phyloP scores from a whole-genome alignment of 2,888 invertebrate genomes.

The Erebia aethiops region DNA sequence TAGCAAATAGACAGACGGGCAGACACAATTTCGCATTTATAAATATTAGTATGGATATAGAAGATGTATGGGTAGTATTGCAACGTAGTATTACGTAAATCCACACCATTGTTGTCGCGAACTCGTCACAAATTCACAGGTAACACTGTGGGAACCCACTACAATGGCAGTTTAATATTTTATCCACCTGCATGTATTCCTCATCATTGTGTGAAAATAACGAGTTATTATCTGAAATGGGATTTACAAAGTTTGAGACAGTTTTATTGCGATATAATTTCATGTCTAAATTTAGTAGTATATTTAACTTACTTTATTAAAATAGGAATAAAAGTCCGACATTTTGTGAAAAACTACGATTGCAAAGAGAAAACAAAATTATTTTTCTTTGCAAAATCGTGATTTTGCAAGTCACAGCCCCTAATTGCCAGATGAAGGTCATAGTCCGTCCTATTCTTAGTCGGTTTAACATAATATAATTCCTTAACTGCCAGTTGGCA shows the following conservation, averaged over 20 bases:
- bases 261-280: background rate
- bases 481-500: too few relatives aligned
- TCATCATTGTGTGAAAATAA: slow-evolving; percentile 30
- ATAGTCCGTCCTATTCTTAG: too few relatives aligned
- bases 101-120: slow-evolving; percentile 40
- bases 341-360: too few relatives aligned
- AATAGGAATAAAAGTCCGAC: too few relatives aligned
- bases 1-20: background rate
- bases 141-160: slow-evolving; percentile 44
- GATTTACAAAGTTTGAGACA: slow-evolving; percentile 4
- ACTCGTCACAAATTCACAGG: slow-evolving; percentile 35
- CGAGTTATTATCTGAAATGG: slow-evolving; percentile 14
- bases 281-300: too few relatives aligned
- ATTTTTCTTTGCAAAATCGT: too few relatives aligned
- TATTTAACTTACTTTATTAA: too few relatives aligned
- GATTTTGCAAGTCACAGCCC: too few relatives aligned
- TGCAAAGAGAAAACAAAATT: too few relatives aligned
- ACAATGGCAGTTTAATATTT: slow-evolving; percentile 42
- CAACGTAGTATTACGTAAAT: slow-evolving; percentile 40
- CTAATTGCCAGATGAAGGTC: too few relatives aligned
- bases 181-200: slow-evolving; percentile 36
- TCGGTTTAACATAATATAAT: too few relatives aligned
- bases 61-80: slow-evolving; percentile 2
- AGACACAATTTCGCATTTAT: background rate
- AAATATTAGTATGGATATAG: background rate